Conservation (phyloP, 1,140 invertebrate species). For the Tetramorium alpestre region DNA sequence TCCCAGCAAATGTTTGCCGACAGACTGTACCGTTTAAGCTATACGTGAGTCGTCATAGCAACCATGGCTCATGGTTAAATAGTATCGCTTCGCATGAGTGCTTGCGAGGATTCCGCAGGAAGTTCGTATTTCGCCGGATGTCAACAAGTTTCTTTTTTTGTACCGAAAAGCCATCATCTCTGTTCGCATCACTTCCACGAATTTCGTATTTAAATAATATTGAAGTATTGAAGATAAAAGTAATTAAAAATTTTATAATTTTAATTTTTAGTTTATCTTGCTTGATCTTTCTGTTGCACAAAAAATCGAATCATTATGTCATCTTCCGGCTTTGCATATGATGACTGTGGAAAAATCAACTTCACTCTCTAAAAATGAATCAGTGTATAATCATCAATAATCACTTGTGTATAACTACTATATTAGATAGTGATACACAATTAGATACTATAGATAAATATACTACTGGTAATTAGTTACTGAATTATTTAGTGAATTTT, state of each 20-base stretch:
- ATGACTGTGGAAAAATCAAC: background rate
- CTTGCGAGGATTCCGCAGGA: conserved; percentile 34
- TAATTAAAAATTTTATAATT: background rate
- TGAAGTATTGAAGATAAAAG: background rate
- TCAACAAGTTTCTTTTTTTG: conserved; percentile 40
- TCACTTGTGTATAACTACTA: too few relatives aligned
- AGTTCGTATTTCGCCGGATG: conserved; percentile 28
- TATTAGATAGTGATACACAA: too few relatives aligned
- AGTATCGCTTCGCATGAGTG: conserved; percentile 47
- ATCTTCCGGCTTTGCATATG: background rate
- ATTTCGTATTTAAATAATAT: background rate
- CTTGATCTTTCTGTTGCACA: background rate
- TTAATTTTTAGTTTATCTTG: background rate
- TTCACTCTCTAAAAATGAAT: too few relatives aligned
- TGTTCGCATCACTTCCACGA: background rate
- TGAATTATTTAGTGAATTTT: too few relatives aligned
- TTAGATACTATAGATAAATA: too few relatives aligned
- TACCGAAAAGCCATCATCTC: background rate
- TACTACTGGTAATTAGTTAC: too few relatives aligned
- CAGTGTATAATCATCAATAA: too few relatives aligned
- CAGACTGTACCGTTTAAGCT: conserved; percentile 60
- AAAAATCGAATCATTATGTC: background rate
- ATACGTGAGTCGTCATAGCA: conserved; percentile 54
- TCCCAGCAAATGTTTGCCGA: conserved; percentile 51
- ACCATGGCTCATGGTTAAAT: conserved; percentile 54